Percentiles rank a stretch among this genome's conserved stretches.
phyloP scores from a whole-genome alignment of 2,888 invertebrate genomes.

The Rhagonycha fulva region DNA sequence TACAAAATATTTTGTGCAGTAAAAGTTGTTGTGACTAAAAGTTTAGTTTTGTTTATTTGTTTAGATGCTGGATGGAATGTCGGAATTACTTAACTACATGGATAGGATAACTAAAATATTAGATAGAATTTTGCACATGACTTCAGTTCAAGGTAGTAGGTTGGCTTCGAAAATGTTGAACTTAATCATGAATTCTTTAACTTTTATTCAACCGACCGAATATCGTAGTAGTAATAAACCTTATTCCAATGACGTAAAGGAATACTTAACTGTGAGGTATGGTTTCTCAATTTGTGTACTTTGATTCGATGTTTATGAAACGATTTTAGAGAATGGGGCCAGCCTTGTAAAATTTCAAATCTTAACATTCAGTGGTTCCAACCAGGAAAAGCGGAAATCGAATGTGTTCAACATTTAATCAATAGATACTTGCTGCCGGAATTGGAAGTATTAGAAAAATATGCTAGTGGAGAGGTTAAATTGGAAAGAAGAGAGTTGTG shows the following conservation, averaged over 20 bases:
- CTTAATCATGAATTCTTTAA: slow-evolving; percentile 63
- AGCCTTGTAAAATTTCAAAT: slow-evolving; percentile 66
- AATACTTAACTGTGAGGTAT: slow-evolving; percentile 71
- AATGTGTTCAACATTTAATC: slow-evolving; percentile 67
- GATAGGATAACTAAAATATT: slow-evolving; percentile 69
- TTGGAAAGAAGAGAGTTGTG: slow-evolving; percentile 70
- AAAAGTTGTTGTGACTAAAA: background rate
- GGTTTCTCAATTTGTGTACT: slow-evolving; percentile 2
- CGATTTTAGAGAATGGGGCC: slow-evolving; percentile 75
- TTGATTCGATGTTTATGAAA: background rate
- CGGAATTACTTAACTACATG: slow-evolving; percentile 67
- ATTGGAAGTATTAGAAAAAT: slow-evolving; percentile 62
- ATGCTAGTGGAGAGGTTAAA: slow-evolving; percentile 57
- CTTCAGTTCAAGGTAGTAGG: slow-evolving; percentile 68
- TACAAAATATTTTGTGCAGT: too few species aligned
- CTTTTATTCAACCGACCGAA: slow-evolving; percentile 65
- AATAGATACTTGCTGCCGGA: slow-evolving; percentile 69
- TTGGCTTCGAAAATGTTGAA: slow-evolving; percentile 66
- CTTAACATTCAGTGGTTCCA: slow-evolving; percentile 77
- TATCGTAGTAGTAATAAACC: slow-evolving; percentile 64
- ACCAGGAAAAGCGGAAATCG: slow-evolving; percentile 71
- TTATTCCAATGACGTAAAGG: slow-evolving; percentile 66
- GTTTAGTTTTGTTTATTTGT: slow-evolving; percentile 28
- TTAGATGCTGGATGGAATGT: slow-evolving; percentile 67
- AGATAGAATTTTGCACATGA: slow-evolving; percentile 70